phyloP scores from a whole-genome alignment of 2,888 invertebrate genomes.

The Erebia ligea region DNA sequence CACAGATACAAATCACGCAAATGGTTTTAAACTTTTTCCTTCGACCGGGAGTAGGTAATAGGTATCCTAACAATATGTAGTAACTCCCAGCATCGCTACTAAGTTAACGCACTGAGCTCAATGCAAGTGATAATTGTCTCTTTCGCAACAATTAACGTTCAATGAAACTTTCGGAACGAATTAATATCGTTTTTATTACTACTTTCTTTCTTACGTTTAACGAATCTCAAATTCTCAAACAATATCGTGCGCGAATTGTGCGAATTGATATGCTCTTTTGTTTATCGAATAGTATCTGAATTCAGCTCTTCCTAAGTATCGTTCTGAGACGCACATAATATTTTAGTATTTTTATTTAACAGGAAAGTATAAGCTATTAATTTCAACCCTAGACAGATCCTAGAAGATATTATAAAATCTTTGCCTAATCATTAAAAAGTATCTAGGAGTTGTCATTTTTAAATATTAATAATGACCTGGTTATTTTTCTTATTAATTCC shows the following conservation, averaged over 20 bases:
- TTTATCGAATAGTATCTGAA: background rate
- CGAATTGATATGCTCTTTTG: conserved; percentile 6
- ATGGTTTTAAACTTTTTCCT: too few relatives aligned
- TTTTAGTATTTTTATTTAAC: too few relatives aligned
- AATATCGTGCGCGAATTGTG: conserved; percentile 3
- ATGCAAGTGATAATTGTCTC: conserved; percentile 43
- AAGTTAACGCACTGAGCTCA: conserved; percentile 44
- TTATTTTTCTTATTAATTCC: background rate
- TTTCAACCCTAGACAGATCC: too few relatives aligned
- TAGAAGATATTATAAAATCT: too few relatives aligned
- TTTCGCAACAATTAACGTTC: conserved; percentile 46
- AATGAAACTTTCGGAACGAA: conserved; percentile 48
- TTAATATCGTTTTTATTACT: conserved; percentile 41
- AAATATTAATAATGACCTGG: background rate
- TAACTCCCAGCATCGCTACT: conserved; percentile 44
- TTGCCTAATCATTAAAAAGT: too few relatives aligned
- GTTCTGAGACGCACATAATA: background rate
- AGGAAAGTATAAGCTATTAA: too few relatives aligned
- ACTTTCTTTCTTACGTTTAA: conserved; percentile 38
- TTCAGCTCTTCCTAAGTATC: background rate
- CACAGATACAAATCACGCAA: too few relatives aligned
- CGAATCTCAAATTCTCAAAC: conserved; percentile 7
- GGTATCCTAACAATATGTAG: conserved; percentile 34
- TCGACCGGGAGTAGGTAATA: too few relatives aligned
- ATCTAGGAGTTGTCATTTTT: too few relatives aligned